Evolutionary conservation across 2,113 vertebrate genomes (phyloP).

Genomic region (Dermatemys mawii): DNA sequence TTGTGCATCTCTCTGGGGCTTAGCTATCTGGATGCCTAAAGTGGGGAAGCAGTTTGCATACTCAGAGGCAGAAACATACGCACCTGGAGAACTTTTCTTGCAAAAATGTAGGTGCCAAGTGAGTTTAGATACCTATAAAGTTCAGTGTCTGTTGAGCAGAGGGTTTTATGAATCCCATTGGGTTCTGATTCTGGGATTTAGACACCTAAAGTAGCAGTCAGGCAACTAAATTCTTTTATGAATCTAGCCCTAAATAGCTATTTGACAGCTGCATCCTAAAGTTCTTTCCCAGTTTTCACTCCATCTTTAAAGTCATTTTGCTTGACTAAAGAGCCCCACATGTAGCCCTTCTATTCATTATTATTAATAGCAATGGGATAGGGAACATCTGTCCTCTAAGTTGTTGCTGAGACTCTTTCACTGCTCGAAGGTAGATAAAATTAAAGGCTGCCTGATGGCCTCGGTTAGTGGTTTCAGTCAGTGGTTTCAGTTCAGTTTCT

Average conservation of each 20-base stretch:
- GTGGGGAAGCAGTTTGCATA: too few relatives aligned
- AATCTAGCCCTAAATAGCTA: not conserved
- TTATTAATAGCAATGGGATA: not conserved
- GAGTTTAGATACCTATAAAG: too few relatives aligned
- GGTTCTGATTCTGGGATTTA: too few relatives aligned
- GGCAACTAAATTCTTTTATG: not conserved
- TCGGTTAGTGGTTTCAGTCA: not conserved
- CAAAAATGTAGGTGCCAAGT: too few relatives aligned
- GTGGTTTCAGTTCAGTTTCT: not conserved
- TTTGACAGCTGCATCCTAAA: not conserved
- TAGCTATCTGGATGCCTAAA: too few relatives aligned
- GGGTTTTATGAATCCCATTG: too few relatives aligned
- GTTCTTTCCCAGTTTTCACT: not conserved
- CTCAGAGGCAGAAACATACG: too few relatives aligned
- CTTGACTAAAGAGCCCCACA: not conserved
- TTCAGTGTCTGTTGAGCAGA: too few relatives aligned
- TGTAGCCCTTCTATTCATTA: not conserved
- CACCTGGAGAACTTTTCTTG: too few relatives aligned
- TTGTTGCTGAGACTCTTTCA: not conserved
- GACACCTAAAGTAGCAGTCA: not conserved
- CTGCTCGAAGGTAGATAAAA: not conserved
- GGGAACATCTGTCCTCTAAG: too few relatives aligned
- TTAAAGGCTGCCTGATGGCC: not conserved
- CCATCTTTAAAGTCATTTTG: not conserved
- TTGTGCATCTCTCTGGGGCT: too few relatives aligned